Base-by-base conservation (phyloP, 1,140 invertebrate genomes). In the Drosophila sechellia region DNA sequence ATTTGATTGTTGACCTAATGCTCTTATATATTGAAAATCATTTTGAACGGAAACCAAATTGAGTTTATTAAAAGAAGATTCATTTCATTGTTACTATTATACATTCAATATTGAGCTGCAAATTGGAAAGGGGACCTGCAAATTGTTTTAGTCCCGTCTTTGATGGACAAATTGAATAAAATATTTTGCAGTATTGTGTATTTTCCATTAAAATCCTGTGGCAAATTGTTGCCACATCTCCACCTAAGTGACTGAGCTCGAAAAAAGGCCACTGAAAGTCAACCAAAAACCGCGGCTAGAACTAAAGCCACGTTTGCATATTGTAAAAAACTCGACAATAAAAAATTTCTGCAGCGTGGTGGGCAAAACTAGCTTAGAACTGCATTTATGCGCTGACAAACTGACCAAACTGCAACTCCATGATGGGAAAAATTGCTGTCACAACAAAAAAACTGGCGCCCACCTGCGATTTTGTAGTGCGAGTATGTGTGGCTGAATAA, bases 311-410 rank as follows among this genome's bases (percentile, higher is more conserved):
- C 68, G 76, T 87, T 85, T 81, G 83, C 83, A 85, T 85, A 87
- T 85, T 84, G 66, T 48, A 50, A 63, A 76, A 86, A 71, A 52
- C 2, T 37, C 13, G 17, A 31, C 12, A 3, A 22, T 45, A 34
- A 74, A 64, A 84, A 79, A 60, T 27, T 8, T 15, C 20, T 15
- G 43, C 15, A 37, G 34, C 45, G 22, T 34, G 37, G 42, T 75
- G 52, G 49, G 50, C 45, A 52, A 86, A 87, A 87, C 76, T 69
- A 87, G 81, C 83, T 86, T 87, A 86, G 79, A 83, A 79, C 79
- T 86, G 81, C 81, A 86, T 78, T 87, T 87, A 87, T 85, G 75
- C 50, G 69, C 79, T 85, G 81, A 87, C 81, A 85, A 87, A 87
- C 78, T 85, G 81, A 78, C 81, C 81, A 78, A 86, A 61, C 59